phyloP scores from a whole-genome alignment of 2,888 invertebrate species.

The Megamerina dolium region DNA sequence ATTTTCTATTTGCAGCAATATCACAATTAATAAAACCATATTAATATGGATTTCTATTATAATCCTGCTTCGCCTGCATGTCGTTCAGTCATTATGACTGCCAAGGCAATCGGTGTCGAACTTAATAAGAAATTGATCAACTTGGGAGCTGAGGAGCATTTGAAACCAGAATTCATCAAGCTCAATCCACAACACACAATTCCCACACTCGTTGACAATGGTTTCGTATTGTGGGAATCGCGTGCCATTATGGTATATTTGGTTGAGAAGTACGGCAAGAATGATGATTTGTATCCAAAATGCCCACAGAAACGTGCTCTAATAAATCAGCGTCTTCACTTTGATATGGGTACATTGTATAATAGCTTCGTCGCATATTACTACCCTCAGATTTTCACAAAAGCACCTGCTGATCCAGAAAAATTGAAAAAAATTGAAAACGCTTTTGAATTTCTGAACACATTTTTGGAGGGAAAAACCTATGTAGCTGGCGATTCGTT shows the following conservation, averaged over 20 bases:
- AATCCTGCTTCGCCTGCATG: constrained; percentile 58
- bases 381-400: constrained; percentile 57
- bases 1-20: too few relatives aligned
- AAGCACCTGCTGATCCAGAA: constrained; percentile 57
- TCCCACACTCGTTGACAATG: constrained; percentile 75
- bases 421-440: constrained; percentile 62
- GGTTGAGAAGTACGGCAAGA: constrained; percentile 69
- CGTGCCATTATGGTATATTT: constrained; percentile 73
- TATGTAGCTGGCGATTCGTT: constrained; percentile 62
- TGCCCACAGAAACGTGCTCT: constrained; percentile 65
- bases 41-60: constrained; percentile 56
- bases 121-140: constrained; percentile 56
- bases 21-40: neutral
- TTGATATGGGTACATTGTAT: constrained; percentile 69
- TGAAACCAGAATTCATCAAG: constrained; percentile 62
- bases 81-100: constrained; percentile 56
- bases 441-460: constrained; percentile 61
- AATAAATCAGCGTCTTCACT: constrained; percentile 70
- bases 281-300: constrained; percentile 64
- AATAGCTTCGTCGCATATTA: constrained; percentile 62
- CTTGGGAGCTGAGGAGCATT: constrained; percentile 57
- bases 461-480: constrained; percentile 62
- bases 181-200: constrained; percentile 75
- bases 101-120: constrained; percentile 58
- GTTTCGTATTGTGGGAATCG: constrained; percentile 72